Percentiles rank a stretch among this genome's conserved stretches.
These are phyloP conservation scores for Listronotus oregonensis DNA, from an alignment of 1,140 invertebrate species.

Conservation along the genomic window DNA sequence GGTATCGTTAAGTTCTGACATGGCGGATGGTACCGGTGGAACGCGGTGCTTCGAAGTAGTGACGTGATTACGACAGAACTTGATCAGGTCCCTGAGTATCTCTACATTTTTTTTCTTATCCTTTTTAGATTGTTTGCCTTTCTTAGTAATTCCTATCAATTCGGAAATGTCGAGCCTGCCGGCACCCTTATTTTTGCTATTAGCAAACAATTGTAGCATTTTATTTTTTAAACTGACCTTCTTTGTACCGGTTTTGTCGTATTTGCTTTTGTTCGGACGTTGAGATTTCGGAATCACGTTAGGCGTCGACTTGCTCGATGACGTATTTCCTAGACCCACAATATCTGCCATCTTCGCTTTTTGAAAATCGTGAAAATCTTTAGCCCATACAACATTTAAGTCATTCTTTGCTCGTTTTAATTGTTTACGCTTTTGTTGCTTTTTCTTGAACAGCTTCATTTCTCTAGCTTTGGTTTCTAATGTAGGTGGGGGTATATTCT, in stretches of 20 bases:
- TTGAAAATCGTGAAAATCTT: conserved; percentile 18
- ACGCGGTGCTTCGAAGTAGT: conserved; percentile 6
- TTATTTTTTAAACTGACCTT: conserved; percentile 10
- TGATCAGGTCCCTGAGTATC: conserved; percentile 16
- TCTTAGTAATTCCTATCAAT: conserved; percentile 3
- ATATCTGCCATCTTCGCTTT: conserved; percentile 13
- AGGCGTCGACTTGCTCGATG: background rate
- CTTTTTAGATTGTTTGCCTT: background rate
- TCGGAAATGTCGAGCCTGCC: conserved; percentile 7
- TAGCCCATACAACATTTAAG: background rate
- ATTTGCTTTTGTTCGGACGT: background rate
- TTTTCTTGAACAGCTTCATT: conserved; percentile 4
- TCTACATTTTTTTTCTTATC: conserved; percentile 20
- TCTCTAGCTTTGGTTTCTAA: background rate
- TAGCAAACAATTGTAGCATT: conserved; percentile 19
- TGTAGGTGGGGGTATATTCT: background rate
- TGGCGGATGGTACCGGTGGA: conserved; percentile 7
- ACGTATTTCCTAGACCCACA: background rate
- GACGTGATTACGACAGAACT: conserved; percentile 12
- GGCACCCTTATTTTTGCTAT: conserved; percentile 5
- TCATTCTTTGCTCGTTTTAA: background rate
- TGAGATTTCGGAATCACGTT: background rate
- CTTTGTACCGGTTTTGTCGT: background rate
- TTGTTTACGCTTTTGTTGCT: background rate
- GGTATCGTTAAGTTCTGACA: conserved; percentile 3